phyloP scores from a whole-genome alignment of 2,113 vertebrate genomes.

The Pyxicephalus adspersus region DNA sequence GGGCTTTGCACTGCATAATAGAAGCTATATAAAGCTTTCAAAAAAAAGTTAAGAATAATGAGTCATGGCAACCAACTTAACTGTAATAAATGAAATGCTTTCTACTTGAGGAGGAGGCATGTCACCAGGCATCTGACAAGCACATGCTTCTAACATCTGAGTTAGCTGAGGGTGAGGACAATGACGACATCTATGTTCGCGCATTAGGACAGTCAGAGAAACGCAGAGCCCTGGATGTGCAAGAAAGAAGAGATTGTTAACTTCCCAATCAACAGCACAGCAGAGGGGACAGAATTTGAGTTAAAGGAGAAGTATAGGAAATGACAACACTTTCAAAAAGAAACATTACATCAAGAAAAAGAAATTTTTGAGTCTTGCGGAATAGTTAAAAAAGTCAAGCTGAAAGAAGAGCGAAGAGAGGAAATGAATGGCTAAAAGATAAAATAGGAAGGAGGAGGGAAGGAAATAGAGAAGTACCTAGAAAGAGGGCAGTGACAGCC shows the following conservation, averaged over 20 bases:
- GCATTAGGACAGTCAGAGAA: background rate
- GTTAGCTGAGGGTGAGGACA: background rate
- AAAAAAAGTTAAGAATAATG: conserved; percentile 17
- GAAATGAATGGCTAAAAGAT: conserved; percentile 30
- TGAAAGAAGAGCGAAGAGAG: background rate
- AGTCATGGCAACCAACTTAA: background rate
- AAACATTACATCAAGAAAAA: no score
- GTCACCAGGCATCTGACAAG: conserved; percentile 36
- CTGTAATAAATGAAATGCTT: background rate
- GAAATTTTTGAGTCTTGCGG: no score
- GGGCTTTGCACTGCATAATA: conserved; percentile 21
- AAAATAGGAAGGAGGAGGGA: conserved; percentile 47
- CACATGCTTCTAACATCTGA: conserved; percentile 7
- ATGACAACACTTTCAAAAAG: background rate
- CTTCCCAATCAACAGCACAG: no score
- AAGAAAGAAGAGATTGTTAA: background rate
- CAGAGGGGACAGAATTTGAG: no score
- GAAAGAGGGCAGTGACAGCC: conserved; percentile 2
- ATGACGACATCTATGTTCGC: background rate
- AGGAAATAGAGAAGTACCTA: conserved; percentile 43
- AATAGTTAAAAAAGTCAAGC: no score
- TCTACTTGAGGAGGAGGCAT: background rate
- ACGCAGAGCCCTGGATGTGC: background rate
- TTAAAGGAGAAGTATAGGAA: background rate
- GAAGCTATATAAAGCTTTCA: conserved; percentile 23